Evolutionary conservation across 2,888 invertebrate genomes (phyloP).

Genomic region (Hyppa rectilinea): DNA sequence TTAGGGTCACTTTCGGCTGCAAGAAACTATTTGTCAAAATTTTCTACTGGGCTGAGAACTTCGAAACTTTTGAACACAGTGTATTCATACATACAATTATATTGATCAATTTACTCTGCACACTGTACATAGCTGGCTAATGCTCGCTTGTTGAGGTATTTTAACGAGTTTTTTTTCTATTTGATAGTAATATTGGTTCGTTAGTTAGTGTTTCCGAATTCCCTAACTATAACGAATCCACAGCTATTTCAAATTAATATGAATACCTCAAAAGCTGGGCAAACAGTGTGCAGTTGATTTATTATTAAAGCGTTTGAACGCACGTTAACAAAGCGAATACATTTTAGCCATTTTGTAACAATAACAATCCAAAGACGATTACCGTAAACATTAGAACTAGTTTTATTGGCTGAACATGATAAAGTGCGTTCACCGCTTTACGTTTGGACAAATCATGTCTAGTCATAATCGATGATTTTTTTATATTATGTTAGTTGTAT

Average conservation of each 20-base stretch:
- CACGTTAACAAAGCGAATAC: conserved; percentile 24
- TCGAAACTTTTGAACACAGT: conserved; percentile 40
- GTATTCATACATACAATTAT: conserved; percentile 32
- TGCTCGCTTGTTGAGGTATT: conserved; percentile 37
- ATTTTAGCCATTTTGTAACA: conserved; percentile 17
- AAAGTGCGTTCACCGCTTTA: conserved; percentile 46
- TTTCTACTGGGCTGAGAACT: conserved; percentile 20
- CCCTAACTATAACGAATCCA: conserved; percentile 3
- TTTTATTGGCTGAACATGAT: conserved; percentile 15
- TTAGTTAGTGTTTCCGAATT: not conserved
- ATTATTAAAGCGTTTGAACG: conserved; percentile 26
- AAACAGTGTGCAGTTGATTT: conserved; percentile 34
- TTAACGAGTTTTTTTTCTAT: not conserved
- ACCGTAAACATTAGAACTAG: not conserved
- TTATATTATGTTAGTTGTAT: conserved; percentile 51
- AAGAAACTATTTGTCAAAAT: conserved; percentile 27
- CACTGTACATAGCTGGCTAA: conserved; percentile 27
- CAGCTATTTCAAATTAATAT: not conserved
- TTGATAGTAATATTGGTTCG: not conserved
- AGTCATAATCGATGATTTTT: conserved; percentile 52
- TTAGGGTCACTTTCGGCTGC: conserved; percentile 57
- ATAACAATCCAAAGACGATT: conserved; percentile 32
- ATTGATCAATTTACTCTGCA: conserved; percentile 31
- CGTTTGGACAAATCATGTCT: conserved; percentile 53
- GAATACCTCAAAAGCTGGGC: conserved; percentile 22